A percentile compares a stretch with the other conserved stretches of the same genome.
These are phyloP conservation scores for Coenonympha glycerion DNA, from an alignment of 2,888 invertebrate species.

Conservation along the genomic window DNA sequence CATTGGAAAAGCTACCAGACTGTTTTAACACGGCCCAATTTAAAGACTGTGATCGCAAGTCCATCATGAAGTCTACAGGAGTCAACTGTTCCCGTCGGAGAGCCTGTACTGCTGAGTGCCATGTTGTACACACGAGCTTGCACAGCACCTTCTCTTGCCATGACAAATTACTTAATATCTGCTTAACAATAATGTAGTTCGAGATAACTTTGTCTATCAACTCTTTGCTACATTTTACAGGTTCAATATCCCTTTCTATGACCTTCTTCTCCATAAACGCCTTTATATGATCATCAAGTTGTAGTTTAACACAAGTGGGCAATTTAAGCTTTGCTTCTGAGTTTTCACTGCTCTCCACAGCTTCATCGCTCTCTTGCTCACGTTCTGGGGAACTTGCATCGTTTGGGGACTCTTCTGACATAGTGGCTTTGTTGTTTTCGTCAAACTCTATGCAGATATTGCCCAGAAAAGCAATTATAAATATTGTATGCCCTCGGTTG, in stretches of 20 bases:
- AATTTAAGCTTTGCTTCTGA: constrained; percentile 22
- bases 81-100: constrained; percentile 49
- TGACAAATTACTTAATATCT: constrained; percentile 52
- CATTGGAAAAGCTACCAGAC: constrained; percentile 47
- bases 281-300: constrained; percentile 43
- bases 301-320: constrained; percentile 39
- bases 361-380: constrained; percentile 31
- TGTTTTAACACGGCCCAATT: constrained; percentile 43
- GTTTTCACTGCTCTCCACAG: constrained; percentile 26
- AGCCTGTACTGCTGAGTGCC: constrained; percentile 55
- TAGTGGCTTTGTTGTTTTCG: constrained; percentile 65
- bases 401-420: constrained; percentile 38
- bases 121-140: constrained; percentile 56
- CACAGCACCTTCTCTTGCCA: constrained; percentile 66
- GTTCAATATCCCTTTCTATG: constrained; percentile 39
- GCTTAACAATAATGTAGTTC: constrained; percentile 64
- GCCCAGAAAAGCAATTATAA: constrained; percentile 91
- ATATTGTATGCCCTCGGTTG: constrained; percentile 89
- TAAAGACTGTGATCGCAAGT: constrained; percentile 35
- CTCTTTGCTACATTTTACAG: constrained; percentile 38
- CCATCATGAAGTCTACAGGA: constrained; percentile 55
- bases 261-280: constrained; percentile 46
- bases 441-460: constrained; percentile 80
- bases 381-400: constrained; percentile 29
- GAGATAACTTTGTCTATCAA: constrained; percentile 49